Evolutionary conservation across 2,888 invertebrate species (phyloP), one percentile per base, ranked within the genome.

Genomic region (Drosophila histrio): DNA sequence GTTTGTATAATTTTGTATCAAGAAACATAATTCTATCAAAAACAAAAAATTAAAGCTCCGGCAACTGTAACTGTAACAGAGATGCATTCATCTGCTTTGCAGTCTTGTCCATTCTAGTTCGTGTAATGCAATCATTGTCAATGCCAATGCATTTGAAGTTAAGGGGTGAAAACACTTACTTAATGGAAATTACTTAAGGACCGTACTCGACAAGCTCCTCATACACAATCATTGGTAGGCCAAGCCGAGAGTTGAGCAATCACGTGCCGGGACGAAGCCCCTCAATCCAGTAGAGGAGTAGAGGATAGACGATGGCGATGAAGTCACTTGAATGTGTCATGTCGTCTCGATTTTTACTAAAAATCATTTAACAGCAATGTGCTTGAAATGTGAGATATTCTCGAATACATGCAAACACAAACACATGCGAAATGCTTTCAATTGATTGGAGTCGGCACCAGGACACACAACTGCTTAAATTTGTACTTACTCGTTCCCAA

Each of bases 311-410:
- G 30, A 17, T 22, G 54, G 41, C 43, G 19, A 60, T 70, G 66
- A 52, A 61, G 74, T 66, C 72, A 88, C 88, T 88, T 88, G 88
- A 88, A 72, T 86, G 79, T 87, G 84, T 86, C 88, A 83, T 86
- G 88, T 85, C 83, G 78, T 74, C 77, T 86, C 74, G 85, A 88
- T 81, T 85, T 83, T 86, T 84, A 79, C 84, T 86, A 83, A 88
- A 86, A 88, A 88, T 84, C 88, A 88, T 87, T 84, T 84, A 88
- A 80, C 80, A 66, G 65, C 78, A 68, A 67, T 84, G 87, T 87
- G 81, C 67, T 65, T 62, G 80, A 86, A 63, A 77, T 82, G 72
- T 46, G 66, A 87, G 84, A 77, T 58, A 66, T 67, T 58, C 67
- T 53, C 41, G 39, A 46, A 59, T 19, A 41, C 50, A 57, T 28